A percentile compares a stretch with the other conserved stretches of the same genome.
Conservation (phyloP, 2,113 vertebrate species). For the Mixornis gularis region DNA sequence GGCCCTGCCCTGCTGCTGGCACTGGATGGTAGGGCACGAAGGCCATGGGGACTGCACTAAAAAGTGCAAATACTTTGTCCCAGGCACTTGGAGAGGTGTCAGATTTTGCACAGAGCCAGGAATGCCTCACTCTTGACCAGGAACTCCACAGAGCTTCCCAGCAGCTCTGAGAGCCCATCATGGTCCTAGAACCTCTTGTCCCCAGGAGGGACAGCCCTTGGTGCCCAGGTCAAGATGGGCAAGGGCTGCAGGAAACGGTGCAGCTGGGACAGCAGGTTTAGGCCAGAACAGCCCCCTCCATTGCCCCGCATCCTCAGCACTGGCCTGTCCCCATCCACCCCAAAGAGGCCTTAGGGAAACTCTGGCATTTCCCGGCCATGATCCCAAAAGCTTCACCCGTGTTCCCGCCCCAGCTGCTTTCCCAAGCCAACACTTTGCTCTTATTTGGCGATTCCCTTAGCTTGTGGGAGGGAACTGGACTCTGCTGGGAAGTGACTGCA, state of each 20-base stretch:
- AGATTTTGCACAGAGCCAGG: not conserved
- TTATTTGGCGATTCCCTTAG: slow-evolving; percentile 62
- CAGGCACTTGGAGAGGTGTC: not conserved
- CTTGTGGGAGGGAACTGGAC: slow-evolving; percentile 33
- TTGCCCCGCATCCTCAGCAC: rapidly evolving
- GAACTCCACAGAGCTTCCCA: not conserved
- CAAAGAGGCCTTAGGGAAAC: not conserved
- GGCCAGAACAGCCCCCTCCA: not conserved
- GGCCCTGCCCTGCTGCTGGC: not conserved
- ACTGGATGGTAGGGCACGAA: rapidly evolving
- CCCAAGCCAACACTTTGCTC: slow-evolving; percentile 12
- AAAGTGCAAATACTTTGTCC: not conserved
- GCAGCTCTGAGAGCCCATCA: rapidly evolving
- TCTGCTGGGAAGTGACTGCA: slow-evolving; percentile 39
- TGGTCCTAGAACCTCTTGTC: not conserved
- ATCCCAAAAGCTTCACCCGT: not conserved
- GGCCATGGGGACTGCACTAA: too few relatives aligned
- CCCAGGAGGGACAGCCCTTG: rapidly evolving
- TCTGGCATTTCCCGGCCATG: not conserved
- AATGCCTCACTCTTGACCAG: not conserved
- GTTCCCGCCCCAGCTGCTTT: slow-evolving; percentile 29
- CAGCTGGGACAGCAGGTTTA: not conserved
- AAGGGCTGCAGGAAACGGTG: not conserved
- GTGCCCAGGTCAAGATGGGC: not conserved
- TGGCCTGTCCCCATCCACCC: not conserved